Evolutionary conservation across 2,797 vertebrate species (phyloP).

Genomic region (Megaceryle alcyon): DNA sequence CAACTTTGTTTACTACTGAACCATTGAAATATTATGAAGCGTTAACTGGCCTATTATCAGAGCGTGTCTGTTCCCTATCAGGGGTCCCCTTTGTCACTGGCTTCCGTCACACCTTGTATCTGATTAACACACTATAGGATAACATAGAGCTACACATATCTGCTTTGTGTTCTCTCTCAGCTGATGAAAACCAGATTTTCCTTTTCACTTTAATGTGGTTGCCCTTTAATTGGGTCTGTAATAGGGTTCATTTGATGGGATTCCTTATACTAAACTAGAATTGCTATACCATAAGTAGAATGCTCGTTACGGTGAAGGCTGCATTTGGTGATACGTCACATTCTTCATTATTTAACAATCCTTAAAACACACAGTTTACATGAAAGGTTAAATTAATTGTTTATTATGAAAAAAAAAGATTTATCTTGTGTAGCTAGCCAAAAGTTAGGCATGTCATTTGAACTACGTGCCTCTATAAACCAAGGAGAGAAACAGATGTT

Average conservation of each 20-base stretch:
- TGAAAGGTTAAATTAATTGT: neutral
- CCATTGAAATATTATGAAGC: conserved; percentile 71
- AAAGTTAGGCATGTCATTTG: neutral
- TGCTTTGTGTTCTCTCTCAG: conserved; percentile 82
- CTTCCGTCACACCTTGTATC: conserved; percentile 80
- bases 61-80: conserved; percentile 75
- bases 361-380: neutral
- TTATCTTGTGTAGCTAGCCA: neutral
- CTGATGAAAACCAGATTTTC: conserved; percentile 87
- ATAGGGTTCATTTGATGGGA: conserved; percentile 85
- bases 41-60: conserved; percentile 74
- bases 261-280: conserved; percentile 65
- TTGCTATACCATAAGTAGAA: conserved; percentile 44
- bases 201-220: conserved; percentile 86
- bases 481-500: conserved; percentile 17
- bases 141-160: conserved; percentile 78
- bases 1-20: conserved; percentile 74
- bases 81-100: conserved; percentile 77
- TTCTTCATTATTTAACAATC: conserved; percentile 8
- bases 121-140: conserved; percentile 79
- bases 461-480: neutral
- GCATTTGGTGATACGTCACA: neutral
- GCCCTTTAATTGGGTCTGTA: conserved; percentile 84
- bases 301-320: conserved; percentile 44
- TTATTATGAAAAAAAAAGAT: conserved; percentile 1